phyloP scores from a whole-genome alignment of 2,888 invertebrate genomes.

The Cantharis nigra region DNA sequence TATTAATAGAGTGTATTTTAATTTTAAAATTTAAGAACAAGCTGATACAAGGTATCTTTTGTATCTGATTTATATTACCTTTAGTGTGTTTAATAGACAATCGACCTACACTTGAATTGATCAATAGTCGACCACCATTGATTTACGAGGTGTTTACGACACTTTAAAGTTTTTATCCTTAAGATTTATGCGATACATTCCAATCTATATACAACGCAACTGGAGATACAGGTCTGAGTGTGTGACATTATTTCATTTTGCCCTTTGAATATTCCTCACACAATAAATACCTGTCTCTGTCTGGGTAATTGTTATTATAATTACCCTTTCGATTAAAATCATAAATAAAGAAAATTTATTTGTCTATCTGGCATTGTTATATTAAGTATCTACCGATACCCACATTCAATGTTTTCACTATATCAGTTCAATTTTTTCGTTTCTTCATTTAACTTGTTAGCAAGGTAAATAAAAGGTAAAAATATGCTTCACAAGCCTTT shows the following conservation, averaged over 20 bases:
- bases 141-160: slow-evolving; percentile 45
- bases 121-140: slow-evolving; percentile 42
- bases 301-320: slow-evolving; percentile 9
- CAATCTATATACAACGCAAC: slow-evolving; percentile 33
- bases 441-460: neutral
- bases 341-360: neutral
- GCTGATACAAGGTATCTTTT: slow-evolving; percentile 1
- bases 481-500: neutral
- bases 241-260: slow-evolving; percentile 23
- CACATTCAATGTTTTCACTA: neutral
- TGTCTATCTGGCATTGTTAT: neutral
- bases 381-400: neutral
- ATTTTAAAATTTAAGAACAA: neutral
- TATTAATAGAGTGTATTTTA: neutral
- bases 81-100: slow-evolving; percentile 28
- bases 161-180: slow-evolving; percentile 30
- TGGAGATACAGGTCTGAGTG: slow-evolving; percentile 29
- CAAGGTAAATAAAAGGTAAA: neutral
- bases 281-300: slow-evolving; percentile 19
- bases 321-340: neutral
- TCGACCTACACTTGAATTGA: slow-evolving; percentile 40
- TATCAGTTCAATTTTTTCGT: neutral
- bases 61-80: slow-evolving; percentile 18
- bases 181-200: slow-evolving; percentile 34
- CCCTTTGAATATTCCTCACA: slow-evolving; percentile 18